Evolutionary conservation across 2,797 vertebrate species (phyloP).

Genomic region (Esox lucius): DNA sequence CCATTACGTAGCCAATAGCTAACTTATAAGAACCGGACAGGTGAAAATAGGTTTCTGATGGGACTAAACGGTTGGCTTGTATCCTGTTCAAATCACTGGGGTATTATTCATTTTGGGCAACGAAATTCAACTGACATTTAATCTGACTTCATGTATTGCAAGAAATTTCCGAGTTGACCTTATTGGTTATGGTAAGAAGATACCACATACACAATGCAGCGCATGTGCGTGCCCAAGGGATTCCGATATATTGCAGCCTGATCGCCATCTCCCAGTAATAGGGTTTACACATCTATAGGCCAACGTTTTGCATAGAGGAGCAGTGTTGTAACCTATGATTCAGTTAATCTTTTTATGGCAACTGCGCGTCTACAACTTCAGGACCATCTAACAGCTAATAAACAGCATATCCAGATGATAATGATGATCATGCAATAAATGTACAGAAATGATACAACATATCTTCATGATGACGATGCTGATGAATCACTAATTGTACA

Average conservation of each 20-base stretch:
- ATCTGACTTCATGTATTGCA: constrained; percentile 6
- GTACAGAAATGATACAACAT: neutral
- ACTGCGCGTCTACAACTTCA: neutral
- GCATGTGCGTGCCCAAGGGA: constrained; percentile 23
- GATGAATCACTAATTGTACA: neutral
- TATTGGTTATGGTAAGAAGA: constrained; percentile 33
- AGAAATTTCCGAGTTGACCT: constrained; percentile 27
- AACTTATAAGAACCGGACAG: constrained; percentile 24
- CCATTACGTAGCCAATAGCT: neutral
- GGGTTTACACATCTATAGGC: neutral
- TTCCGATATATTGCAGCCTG: constrained; percentile 44
- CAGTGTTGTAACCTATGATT: neutral
- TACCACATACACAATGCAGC: constrained; percentile 19
- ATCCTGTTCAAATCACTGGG: neutral
- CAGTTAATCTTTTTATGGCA: neutral
- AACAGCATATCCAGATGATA: neutral
- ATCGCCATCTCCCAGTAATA: constrained; percentile 7
- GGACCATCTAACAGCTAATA: neutral
- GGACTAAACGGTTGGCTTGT: neutral
- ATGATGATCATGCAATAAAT: neutral
- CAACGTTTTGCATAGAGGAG: too few relatives aligned
- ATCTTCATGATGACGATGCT: neutral
- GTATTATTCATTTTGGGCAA: constrained; percentile 10
- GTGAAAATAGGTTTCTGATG: constrained; percentile 17
- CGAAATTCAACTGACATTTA: constrained; percentile 24